Base-by-base conservation (phyloP, 2,888 invertebrate species). In the Ectropis crepuscularia region DNA sequence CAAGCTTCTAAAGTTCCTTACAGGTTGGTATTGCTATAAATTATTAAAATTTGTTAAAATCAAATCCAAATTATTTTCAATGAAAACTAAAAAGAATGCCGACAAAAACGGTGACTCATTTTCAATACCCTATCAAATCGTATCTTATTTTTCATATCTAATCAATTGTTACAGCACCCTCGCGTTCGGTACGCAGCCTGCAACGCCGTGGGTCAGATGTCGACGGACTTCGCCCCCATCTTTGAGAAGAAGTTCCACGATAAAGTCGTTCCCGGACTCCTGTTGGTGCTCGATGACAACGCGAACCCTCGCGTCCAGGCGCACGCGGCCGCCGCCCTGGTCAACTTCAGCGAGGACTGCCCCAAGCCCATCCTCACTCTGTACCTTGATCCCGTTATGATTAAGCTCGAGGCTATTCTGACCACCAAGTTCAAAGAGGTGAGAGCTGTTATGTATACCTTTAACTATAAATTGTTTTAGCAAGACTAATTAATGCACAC, bases 301-400 rank as follows among this genome's bases (percentile, higher is more conserved):
- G 95, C 94, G 6, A 97, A 98, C 88, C 99, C 99, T 0, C 95
- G 99, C 74, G 99, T 99, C 67, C 97, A 98, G 90, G 95, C 96
- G 59, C 96, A 96, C 75, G 95, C 95, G 75, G 97, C 99, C 50
- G 99, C 99, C 57, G 99, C 99, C 53, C 94, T 99, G 70, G 99
- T 99, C 0, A 99, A 99, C 92, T 99, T 99, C 92, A 98, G 98
- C 80, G 99, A 99, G 93, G 99, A 99, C 88, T 99, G 99, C 86
- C 99, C 99, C 0, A 99, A 99, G 87, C 95, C 95, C 75, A 98
- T 99, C 74, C 93, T 99, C 68, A 96, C 96, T 8, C 96, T 95
- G 70, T 99, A 99, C 85, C 94, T 99, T 68, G 97, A 98, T 77
- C 95, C 95, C 28, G 96, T 99, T 72, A 98, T 99, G 96, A 94